These are phyloP conservation scores for Enteromius anoplus DNA, from an alignment of 2,797 vertebrate genomes.

Conservation along the genomic window DNA sequence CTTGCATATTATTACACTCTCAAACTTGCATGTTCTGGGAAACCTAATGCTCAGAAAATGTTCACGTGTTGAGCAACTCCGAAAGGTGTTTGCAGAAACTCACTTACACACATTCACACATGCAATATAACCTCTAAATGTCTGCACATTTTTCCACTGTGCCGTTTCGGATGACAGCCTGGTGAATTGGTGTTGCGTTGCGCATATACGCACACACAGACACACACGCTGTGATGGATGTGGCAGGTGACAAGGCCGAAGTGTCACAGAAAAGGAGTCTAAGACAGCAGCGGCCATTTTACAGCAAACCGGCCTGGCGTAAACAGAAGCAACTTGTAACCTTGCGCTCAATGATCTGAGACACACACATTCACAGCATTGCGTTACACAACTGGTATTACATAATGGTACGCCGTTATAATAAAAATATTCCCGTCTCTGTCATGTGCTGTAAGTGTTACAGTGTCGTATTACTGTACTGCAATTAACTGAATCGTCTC, in stretches of 20 bases:
- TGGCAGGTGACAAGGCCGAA: slow-evolving; percentile 48
- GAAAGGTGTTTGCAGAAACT: slow-evolving; percentile 34
- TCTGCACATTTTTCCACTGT: slow-evolving; percentile 53
- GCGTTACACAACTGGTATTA: slow-evolving; percentile 44
- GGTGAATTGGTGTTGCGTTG: slow-evolving; percentile 47
- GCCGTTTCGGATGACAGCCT: slow-evolving; percentile 46
- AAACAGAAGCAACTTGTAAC: slow-evolving; percentile 51
- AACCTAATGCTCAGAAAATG: slow-evolving; percentile 13
- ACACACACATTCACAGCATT: slow-evolving; percentile 35
- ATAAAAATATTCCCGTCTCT: slow-evolving; percentile 30
- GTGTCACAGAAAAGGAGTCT: slow-evolving; percentile 36
- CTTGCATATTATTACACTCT: slow-evolving; percentile 17
- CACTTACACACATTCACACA: slow-evolving; percentile 29
- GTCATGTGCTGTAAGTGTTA: slow-evolving; percentile 38
- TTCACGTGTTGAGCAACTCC: slow-evolving; percentile 36
- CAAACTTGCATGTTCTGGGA: slow-evolving; percentile 43
- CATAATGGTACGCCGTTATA: slow-evolving; percentile 42
- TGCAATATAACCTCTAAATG: slow-evolving; percentile 43
- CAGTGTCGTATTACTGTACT: slow-evolving; percentile 36
- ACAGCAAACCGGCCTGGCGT: slow-evolving; percentile 17
- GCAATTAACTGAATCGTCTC: slow-evolving; percentile 27
- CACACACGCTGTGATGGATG: slow-evolving; percentile 43
- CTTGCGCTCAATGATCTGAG: slow-evolving; percentile 36
- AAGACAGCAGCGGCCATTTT: slow-evolving; percentile 39
- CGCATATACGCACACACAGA: slow-evolving; percentile 24